Percentiles rank a stretch among this genome's conserved stretches.
Evolutionary conservation across 2,888 invertebrate species (phyloP).

Genomic region (Poecilobothrus nobilitatus): DNA sequence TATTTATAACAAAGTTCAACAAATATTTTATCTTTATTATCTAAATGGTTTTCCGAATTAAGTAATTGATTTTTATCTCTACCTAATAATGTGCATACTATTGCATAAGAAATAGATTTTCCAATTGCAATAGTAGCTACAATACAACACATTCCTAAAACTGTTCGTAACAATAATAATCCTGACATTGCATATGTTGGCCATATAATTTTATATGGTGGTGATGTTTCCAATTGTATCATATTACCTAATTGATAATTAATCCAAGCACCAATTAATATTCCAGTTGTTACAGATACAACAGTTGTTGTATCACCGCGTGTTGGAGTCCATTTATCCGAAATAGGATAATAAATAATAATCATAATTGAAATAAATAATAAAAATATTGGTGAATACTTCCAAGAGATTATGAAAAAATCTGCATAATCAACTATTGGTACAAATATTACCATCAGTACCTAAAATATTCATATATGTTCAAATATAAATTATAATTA

Average conservation of each 20-base stretch:
- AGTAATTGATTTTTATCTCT: conserved; percentile 58
- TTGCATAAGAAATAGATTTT: conserved; percentile 61
- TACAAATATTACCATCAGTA: conserved; percentile 61
- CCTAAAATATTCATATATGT: not conserved
- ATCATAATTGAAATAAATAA: conserved; percentile 56
- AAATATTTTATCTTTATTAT: conserved; percentile 62
- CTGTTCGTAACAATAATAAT: conserved; percentile 57
- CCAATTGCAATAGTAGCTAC: conserved; percentile 58
- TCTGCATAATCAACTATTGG: conserved; percentile 69
- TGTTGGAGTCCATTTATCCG: conserved; percentile 83
- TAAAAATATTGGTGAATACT: conserved; percentile 56
- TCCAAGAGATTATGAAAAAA: conserved; percentile 58
- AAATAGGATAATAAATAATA: conserved; percentile 70
- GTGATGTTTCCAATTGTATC: conserved; percentile 53
- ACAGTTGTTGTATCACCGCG: conserved; percentile 87
- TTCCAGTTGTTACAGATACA: conserved; percentile 70
- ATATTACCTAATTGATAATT: conserved; percentile 73
- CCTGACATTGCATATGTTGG: conserved; percentile 66
- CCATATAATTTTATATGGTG: conserved; percentile 71
- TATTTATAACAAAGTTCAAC: conserved; percentile 80
- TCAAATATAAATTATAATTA: too few relatives aligned
- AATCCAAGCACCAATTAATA: conserved; percentile 72
- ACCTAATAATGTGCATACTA: conserved; percentile 60
- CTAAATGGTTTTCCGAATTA: conserved; percentile 55
- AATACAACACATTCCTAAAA: conserved; percentile 67